Percentiles rank a stretch among this genome's conserved stretches.
These are phyloP conservation scores for Zaprionus ornatus DNA, from an alignment of 1,140 invertebrate genomes.

Conservation along the genomic window DNA sequence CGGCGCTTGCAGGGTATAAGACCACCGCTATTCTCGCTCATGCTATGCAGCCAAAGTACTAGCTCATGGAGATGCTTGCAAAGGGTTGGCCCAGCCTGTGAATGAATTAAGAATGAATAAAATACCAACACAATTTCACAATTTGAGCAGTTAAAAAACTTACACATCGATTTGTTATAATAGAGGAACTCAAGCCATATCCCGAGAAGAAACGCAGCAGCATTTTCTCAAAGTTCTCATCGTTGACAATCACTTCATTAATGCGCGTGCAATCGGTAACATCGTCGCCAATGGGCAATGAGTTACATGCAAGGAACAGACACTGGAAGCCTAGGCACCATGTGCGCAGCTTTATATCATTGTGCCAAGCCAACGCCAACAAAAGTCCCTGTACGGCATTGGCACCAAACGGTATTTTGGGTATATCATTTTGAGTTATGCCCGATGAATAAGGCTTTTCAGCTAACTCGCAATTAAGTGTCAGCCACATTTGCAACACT, in stretches of 20 bases:
- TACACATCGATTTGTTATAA: conserved; percentile 81
- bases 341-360: conserved; percentile 88
- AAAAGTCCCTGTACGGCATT: conserved; percentile 90
- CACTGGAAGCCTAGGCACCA: conserved; percentile 90
- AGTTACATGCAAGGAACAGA: conserved; percentile 86
- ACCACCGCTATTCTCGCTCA: conserved; percentile 87
- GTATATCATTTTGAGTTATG: conserved; percentile 87
- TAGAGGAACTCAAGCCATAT: conserved; percentile 84
- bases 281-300: conserved; percentile 74
- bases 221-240: conserved; percentile 89
- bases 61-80: conserved; percentile 90
- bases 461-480: conserved; percentile 87
- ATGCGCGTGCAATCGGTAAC: conserved; percentile 84
- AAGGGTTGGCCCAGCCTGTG: conserved; percentile 91
- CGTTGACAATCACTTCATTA: conserved; percentile 87
- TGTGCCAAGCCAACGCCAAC: conserved; percentile 87
- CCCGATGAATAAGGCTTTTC: conserved; percentile 83
- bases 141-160: conserved; percentile 8
- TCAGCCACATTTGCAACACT: conserved; percentile 93
- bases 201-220: conserved; percentile 90
- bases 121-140: background rate
- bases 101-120: conserved; percentile 11
- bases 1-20: conserved; percentile 85
- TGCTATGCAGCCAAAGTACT: conserved; percentile 88
- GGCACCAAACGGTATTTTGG: conserved; percentile 89